These are phyloP conservation scores for Sussaba pulchella DNA, from an alignment of 2,888 invertebrate genomes.

Conservation along the genomic window DNA sequence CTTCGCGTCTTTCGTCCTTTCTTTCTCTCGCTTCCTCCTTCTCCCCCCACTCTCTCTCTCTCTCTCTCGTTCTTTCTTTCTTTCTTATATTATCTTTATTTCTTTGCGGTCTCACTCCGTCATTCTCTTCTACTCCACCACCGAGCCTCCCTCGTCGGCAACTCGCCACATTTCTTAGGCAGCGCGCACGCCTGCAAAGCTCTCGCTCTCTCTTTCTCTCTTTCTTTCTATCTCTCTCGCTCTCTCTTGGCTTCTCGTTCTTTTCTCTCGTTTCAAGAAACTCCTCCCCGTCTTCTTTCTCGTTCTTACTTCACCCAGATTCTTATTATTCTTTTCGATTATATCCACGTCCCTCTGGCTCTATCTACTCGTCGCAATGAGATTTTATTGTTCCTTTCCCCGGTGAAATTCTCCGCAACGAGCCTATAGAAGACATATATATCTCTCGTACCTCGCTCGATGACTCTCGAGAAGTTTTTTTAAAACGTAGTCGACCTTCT, in stretches of 20 bases:
- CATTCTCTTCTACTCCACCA: constrained; percentile 17
- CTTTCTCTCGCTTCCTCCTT: constrained; percentile 10
- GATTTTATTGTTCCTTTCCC: constrained; percentile 52
- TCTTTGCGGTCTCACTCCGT: constrained; percentile 41
- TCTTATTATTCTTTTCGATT: constrained; percentile 23
- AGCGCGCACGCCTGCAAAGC: neutral
- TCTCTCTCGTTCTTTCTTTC: constrained; percentile 19
- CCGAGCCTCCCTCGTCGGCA: constrained; percentile 11
- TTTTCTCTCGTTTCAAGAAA: constrained; percentile 24
- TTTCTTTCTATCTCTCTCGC: constrained; percentile 18
- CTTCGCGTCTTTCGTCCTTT: constrained; percentile 25
- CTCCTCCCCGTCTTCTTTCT: constrained; percentile 10
- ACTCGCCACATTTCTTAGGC: constrained; percentile 13
- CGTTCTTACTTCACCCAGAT: neutral
- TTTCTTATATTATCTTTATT: constrained; percentile 50
- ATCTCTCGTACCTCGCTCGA: constrained; percentile 6
- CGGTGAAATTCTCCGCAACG: constrained; percentile 40
- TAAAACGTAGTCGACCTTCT: neutral
- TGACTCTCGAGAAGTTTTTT: constrained; percentile 14
- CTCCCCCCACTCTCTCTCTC: constrained; percentile 43
- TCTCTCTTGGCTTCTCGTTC: constrained; percentile 7
- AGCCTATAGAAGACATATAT: constrained; percentile 25
- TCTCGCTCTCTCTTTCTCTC: constrained; percentile 3
- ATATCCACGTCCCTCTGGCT: constrained; percentile 15
- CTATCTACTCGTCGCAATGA: constrained; percentile 41